phyloP scores from a whole-genome alignment of 2,888 invertebrate genomes.

The Blastobasis adustella region DNA sequence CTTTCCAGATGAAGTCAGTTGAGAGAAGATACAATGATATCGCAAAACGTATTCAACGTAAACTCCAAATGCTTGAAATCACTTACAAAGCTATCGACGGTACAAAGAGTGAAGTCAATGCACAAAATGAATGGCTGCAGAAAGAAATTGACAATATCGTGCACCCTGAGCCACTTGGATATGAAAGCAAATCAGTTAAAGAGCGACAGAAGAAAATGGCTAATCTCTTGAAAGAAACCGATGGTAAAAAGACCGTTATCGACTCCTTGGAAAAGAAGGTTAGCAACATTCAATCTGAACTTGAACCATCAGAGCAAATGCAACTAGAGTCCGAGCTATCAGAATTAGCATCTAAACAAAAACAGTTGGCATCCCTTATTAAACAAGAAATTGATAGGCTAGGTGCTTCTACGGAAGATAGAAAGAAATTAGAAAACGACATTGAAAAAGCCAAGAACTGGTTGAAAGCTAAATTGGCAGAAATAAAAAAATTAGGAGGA shows the following conservation, averaged over 20 bases:
- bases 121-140: conserved; percentile 86
- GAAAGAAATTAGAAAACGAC: conserved; percentile 85
- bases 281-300: conserved; percentile 86
- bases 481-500: conserved; percentile 83
- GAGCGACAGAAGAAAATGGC: conserved; percentile 82
- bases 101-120: conserved; percentile 85
- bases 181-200: conserved; percentile 84
- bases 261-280: conserved; percentile 90
- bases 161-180: conserved; percentile 81
- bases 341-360: conserved; percentile 83
- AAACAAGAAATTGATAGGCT: conserved; percentile 84
- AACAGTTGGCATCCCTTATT: conserved; percentile 80
- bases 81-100: conserved; percentile 89
- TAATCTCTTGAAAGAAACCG: conserved; percentile 86
- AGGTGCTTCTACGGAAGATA: conserved; percentile 80
- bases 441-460: conserved; percentile 87
- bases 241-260: conserved; percentile 86
- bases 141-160: conserved; percentile 81
- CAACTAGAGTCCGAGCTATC: conserved; percentile 84
- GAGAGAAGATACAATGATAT: conserved; percentile 90
- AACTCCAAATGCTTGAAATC: conserved; percentile 87
- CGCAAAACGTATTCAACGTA: conserved; percentile 88
- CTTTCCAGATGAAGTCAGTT: conserved; percentile 81
- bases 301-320: conserved; percentile 89
- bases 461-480: conserved; percentile 85